Evolutionary conservation across 2,888 invertebrate species (phyloP).

Genomic region (Lithophane ornitopus): DNA sequence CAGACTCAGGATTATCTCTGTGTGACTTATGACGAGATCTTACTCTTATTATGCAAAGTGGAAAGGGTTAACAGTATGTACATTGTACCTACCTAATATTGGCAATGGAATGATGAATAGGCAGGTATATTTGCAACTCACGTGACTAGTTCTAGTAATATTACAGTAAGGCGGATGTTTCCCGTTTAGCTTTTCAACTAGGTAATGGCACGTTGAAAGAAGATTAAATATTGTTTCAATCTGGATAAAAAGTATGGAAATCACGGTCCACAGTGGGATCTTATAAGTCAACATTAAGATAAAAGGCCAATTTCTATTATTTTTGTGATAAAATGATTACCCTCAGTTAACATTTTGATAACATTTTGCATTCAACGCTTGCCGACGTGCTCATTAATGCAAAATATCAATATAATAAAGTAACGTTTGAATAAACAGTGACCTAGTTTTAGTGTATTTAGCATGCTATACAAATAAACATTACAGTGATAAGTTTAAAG

Average conservation of each 20-base stretch:
- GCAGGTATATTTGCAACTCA: neutral
- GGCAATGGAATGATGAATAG: neutral
- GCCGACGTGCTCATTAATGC: no score
- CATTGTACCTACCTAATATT: no score
- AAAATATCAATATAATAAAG: no score
- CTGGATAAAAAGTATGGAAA: neutral
- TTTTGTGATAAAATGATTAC: conserved; percentile 23
- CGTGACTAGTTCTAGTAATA: neutral
- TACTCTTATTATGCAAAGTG: no score
- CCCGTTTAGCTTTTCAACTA: neutral
- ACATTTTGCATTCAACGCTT: no score
- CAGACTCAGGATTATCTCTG: no score
- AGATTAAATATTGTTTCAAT: neutral
- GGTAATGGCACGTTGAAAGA: neutral
- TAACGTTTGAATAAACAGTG: no score
- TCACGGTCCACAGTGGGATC: neutral
- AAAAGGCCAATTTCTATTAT: conserved; percentile 7
- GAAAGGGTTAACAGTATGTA: no score
- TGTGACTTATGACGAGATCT: neutral
- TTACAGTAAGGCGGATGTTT: neutral
- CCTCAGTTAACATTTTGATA: no score
- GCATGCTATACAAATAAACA: no score
- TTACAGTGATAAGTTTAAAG: no score
- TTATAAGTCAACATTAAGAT: conserved; percentile 10
- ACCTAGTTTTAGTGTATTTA: no score